Percentiles rank a stretch among this genome's conserved stretches.
phyloP scores from a whole-genome alignment of 2,888 invertebrate species.

The Spilosoma lubricipeda region DNA sequence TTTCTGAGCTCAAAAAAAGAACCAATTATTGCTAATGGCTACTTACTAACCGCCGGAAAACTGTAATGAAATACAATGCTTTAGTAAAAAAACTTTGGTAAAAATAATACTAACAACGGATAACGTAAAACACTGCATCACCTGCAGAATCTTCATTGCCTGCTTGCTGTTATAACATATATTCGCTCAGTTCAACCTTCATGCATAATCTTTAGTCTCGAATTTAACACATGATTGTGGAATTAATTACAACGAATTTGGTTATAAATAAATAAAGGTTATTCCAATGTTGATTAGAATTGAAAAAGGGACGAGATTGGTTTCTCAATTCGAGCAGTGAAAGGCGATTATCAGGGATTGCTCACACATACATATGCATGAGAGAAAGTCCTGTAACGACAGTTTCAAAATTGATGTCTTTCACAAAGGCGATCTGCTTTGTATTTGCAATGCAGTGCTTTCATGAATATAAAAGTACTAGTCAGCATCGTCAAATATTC shows the following conservation, averaged over 20 bases:
- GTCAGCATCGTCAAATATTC: not conserved
- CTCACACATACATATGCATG: conserved; percentile 15
- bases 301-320: conserved; percentile 6
- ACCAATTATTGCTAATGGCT: not conserved
- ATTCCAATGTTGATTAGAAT: conserved; percentile 1
- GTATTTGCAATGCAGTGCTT: conserved; percentile 15
- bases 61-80: no score
- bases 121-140: not conserved
- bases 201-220: not conserved
- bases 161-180: not conserved
- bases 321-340: conserved; percentile 3
- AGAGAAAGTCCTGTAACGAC: conserved; percentile 11
- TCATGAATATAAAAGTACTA: conserved; percentile 14
- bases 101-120: not conserved
- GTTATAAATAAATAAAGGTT: not conserved
- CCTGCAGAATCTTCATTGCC: not conserved
- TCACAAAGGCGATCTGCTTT: conserved; percentile 18
- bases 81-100: not conserved
- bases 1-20: not conserved
- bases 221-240: not conserved
- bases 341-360: conserved; percentile 11
- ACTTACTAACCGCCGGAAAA: not conserved
- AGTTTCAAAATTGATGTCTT: conserved; percentile 16
- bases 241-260: not conserved
- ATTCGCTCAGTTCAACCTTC: not conserved